phyloP scores from a whole-genome alignment of 1,140 invertebrate genomes.

The Drosophila tani region DNA sequence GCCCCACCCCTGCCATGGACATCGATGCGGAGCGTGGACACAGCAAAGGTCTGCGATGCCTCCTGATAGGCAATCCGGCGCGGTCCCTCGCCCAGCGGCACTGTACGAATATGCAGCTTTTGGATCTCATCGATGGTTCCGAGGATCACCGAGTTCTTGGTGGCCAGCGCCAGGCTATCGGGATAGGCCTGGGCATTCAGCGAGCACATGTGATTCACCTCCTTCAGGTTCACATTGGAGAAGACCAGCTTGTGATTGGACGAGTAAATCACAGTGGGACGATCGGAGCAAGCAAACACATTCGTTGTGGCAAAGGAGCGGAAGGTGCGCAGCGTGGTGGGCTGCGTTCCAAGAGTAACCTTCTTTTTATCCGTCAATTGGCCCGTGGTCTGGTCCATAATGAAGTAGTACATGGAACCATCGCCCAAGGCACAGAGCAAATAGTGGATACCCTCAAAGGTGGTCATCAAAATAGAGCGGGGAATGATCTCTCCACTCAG shows the following conservation, averaged over 20 bases:
- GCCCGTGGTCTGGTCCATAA: constrained; percentile 90
- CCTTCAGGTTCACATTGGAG: constrained; percentile 99
- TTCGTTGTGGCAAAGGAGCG: constrained; percentile 96
- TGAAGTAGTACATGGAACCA: constrained; percentile 99
- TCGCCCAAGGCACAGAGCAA: constrained; percentile 97
- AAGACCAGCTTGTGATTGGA: constrained; percentile 99
- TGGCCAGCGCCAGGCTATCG: constrained; percentile 97
- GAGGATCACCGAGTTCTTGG: constrained; percentile 96
- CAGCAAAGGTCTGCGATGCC: constrained; percentile 96
- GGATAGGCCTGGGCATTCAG: constrained; percentile 97
- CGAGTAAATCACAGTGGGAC: constrained; percentile 99
- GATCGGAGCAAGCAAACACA: constrained; percentile 99
- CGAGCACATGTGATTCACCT: constrained; percentile 99
- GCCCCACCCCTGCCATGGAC: constrained; percentile 90
- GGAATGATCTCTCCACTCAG: constrained; percentile 98
- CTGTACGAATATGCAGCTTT: constrained; percentile 98
- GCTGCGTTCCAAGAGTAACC: constrained; percentile 98
- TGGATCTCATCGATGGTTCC: constrained; percentile 99
- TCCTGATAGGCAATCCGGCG: constrained; percentile 98
- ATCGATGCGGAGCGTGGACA: constrained; percentile 96
- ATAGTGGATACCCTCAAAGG: constrained; percentile 96
- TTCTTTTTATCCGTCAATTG: constrained; percentile 93
- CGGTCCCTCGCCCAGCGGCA: constrained; percentile 97
- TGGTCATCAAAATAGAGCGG: constrained; percentile 96
- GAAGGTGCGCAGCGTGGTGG: constrained; percentile 96